These are phyloP conservation scores for Cremastobaeus sp. DNA, from an alignment of 2,888 invertebrate genomes.

Conservation along the genomic window DNA sequence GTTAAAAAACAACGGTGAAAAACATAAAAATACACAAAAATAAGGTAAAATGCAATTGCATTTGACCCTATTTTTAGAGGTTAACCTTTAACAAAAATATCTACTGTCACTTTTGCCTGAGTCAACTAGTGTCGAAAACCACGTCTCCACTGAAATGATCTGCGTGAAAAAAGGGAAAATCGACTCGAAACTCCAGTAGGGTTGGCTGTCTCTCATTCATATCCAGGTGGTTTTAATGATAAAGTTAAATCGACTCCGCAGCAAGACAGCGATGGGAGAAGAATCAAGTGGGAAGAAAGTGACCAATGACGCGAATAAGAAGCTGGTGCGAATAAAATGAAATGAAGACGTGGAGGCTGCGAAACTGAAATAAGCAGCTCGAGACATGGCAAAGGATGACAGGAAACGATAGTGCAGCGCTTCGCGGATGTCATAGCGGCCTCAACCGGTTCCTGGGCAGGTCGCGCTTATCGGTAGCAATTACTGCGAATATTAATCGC, in stretches of 20 bases:
- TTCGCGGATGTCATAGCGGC: slow-evolving; percentile 77
- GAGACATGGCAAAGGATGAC: slow-evolving; percentile 13
- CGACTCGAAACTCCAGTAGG: slow-evolving; percentile 33
- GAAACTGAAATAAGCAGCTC: slow-evolving; percentile 12
- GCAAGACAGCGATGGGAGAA: slow-evolving; percentile 30
- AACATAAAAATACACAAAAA: no score
- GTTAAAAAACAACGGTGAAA: no score
- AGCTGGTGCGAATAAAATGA: slow-evolving; percentile 24
- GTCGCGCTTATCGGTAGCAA: slow-evolving; percentile 48
- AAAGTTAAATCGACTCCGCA: slow-evolving; percentile 47
- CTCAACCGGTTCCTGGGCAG: slow-evolving; percentile 65
- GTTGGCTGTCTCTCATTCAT: slow-evolving; percentile 53
- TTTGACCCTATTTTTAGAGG: no score
- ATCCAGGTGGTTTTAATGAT: slow-evolving; percentile 51
- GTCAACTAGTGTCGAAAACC: no score
- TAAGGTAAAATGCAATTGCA: no score
- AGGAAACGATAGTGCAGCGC: slow-evolving; percentile 61
- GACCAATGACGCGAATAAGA: slow-evolving; percentile 58
- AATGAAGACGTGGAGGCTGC: slow-evolving; percentile 32
- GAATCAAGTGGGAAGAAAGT: slow-evolving; percentile 51
- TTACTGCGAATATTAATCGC: slow-evolving; percentile 47
- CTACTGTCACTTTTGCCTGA: no score
- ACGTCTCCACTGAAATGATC: no score
- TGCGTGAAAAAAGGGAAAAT: slow-evolving; percentile 21
- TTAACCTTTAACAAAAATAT: no score